Evolutionary conservation across 2,113 vertebrate genomes (phyloP), one percentile per base, ranked within the genome.

Genomic region (Austrofundulus limnaeus): DNA sequence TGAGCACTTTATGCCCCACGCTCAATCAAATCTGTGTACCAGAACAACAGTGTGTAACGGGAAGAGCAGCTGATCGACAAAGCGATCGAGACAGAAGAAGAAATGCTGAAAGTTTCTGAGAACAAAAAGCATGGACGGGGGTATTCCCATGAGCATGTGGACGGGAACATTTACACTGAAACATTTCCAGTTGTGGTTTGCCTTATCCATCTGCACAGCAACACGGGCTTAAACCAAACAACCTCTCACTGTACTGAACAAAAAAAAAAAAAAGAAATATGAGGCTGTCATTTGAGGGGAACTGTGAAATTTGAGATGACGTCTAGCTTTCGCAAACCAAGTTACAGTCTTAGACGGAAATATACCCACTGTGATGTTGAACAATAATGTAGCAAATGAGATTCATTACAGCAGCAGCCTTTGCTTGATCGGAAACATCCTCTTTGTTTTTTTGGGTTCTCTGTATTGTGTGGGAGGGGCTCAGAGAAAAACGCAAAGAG

Each of bases 11-110:
- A 52, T 57, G 52, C 66, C 63, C 67, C 38, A 39, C 19, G 45
- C 67, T 81, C 77, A 79, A 84, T 87, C 62, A 75, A 69, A 73
- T 78, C 71, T 69, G 79, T 76, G 63, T n/a, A 58, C 19, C 39
- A 82, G 70, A 48, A 78, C 73, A 68, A 67, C 1, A 2, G 71
- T 62, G 48, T 75, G 47, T 83, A 83, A 80, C 81, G 66, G 77
- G 80, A 89, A 85, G 58, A 74, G 39, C 23, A 50, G 51, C 43
- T 64, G 59, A 66, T 75, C 45, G 43, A 48, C 59, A 83, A 76
- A 69, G 64, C 67, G 66, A 53, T 45, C 38, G 42, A 74, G 42
- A 72, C 58, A 46, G 46, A 77, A 31, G 17, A 50, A 72, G 39
- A 78, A 72, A 69, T 60, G n/a, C 48, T 41, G 39, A 63, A 62